phyloP scores from a whole-genome alignment of 2,888 invertebrate genomes.

The Drosophila macrospina region DNA sequence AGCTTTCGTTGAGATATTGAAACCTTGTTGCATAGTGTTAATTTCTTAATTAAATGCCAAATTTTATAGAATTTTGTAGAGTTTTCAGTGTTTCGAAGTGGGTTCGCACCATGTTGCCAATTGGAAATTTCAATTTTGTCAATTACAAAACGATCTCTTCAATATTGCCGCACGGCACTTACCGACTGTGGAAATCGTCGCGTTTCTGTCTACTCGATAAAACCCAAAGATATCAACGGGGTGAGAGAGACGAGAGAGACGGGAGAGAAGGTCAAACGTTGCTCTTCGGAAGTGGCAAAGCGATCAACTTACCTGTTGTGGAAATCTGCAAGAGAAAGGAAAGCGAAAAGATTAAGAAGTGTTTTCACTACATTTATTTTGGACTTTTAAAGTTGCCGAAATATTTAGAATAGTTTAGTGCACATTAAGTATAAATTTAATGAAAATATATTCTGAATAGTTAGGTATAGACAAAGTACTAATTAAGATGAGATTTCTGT shows the following conservation, averaged over 20 bases:
- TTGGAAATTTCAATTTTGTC: slow-evolving; percentile 62
- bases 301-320: slow-evolving; percentile 60
- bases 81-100: slow-evolving; percentile 23
- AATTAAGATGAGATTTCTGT: too few relatives aligned
- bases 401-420: too few relatives aligned
- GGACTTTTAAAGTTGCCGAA: too few relatives aligned
- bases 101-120: slow-evolving; percentile 77
- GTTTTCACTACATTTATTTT: too few relatives aligned
- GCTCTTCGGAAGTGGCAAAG: not conserved
- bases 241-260: slow-evolving; percentile 24
- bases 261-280: not conserved
- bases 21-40: slow-evolving; percentile 14
- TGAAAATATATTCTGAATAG: too few relatives aligned
- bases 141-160: slow-evolving; percentile 64
- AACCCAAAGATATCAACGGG: slow-evolving; percentile 10
- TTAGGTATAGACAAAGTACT: too few relatives aligned
- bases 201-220: slow-evolving; percentile 45
- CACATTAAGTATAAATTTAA: too few relatives aligned
- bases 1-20: not conserved
- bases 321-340: slow-evolving; percentile 55
- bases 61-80: slow-evolving; percentile 19
- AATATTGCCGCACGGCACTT: slow-evolving; percentile 78
- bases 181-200: slow-evolving; percentile 74
- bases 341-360: not conserved
- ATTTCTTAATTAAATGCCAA: not conserved